Percentiles rank a stretch among this genome's conserved stretches.
Conservation (phyloP, 2,797 vertebrate genomes). For the Heteromormyrus szaboi region DNA sequence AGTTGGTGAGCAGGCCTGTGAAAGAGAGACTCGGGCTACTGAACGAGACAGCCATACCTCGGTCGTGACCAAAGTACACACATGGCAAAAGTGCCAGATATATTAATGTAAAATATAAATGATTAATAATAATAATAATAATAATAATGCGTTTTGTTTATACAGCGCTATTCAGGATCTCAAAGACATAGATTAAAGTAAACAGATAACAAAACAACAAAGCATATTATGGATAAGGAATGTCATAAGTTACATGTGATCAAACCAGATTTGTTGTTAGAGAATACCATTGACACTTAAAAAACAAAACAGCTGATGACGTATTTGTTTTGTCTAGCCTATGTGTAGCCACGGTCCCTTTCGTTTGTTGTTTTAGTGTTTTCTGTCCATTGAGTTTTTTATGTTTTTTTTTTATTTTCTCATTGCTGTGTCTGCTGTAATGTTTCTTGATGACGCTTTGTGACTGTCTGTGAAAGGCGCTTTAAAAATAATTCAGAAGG, state of each 20-base stretch:
- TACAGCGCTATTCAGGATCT: background rate
- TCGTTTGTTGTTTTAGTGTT: background rate
- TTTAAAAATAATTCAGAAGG: background rate
- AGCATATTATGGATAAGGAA: background rate
- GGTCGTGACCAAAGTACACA: background rate
- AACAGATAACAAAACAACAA: background rate
- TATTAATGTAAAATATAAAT: background rate
- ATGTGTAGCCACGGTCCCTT: background rate
- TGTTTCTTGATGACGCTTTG: background rate
- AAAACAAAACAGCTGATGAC: background rate
- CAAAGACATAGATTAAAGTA: background rate
- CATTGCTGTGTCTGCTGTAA: background rate
- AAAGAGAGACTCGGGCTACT: background rate
- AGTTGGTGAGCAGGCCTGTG: background rate
- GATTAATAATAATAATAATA: background rate
- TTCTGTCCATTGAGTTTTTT: background rate
- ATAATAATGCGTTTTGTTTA: background rate
- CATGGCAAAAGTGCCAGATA: background rate
- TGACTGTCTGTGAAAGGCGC: background rate
- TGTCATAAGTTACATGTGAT: background rate
- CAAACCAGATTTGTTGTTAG: background rate
- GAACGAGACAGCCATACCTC: background rate
- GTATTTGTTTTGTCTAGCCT: background rate
- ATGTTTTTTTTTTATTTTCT: background rate
- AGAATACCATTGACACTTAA: background rate